Base-by-base conservation (phyloP, 2,888 invertebrate species). In the Podabrus alpinus region DNA sequence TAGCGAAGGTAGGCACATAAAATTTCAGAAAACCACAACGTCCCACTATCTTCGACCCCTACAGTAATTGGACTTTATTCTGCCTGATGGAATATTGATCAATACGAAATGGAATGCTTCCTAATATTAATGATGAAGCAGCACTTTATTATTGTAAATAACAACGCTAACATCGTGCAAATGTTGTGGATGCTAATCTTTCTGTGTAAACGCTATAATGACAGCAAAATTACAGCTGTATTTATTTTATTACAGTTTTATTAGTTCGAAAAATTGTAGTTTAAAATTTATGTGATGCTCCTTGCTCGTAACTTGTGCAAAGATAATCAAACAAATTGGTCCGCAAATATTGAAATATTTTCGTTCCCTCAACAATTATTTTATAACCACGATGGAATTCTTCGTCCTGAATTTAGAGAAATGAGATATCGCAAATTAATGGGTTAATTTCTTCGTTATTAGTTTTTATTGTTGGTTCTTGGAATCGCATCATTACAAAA, bases 1-100 rank as follows among this genome's bases (percentile, higher is more conserved):
- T 7, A 61, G 62, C 21, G 19, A 45, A 64, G 62, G 62, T 16
- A 16, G 21, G 21, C 62, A 19, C 62, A 16, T 64, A 64, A 64
- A 64, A 72, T 72, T 74, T 71, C 24, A 61, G 17, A 64, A 61
- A 71, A 67, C 71, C 68, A 59, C 68, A 71, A 24, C 59, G 68
- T 72, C 25, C 75, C 59, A 59, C 71, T 29, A 69, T 62, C 62
- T 71, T 68, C 61, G 71, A 75, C 66, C 68, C 17, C 68, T 67
- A 66, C 62, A 66, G 72, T 75, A 75, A 75, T 75, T 72, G 72
- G 25, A 75, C 66, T 75, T 75, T 69, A 75, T 69, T 75, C 72
- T 72, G 61, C 59, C 66, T 75, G 72, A 69, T 75, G 69, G 72
- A 73, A 72, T 75, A 72, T 75, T 72, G 72, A 75, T 75, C 69